phyloP scores from a whole-genome alignment of 2,888 invertebrate genomes.

The Ptycholaimellus sp. region DNA sequence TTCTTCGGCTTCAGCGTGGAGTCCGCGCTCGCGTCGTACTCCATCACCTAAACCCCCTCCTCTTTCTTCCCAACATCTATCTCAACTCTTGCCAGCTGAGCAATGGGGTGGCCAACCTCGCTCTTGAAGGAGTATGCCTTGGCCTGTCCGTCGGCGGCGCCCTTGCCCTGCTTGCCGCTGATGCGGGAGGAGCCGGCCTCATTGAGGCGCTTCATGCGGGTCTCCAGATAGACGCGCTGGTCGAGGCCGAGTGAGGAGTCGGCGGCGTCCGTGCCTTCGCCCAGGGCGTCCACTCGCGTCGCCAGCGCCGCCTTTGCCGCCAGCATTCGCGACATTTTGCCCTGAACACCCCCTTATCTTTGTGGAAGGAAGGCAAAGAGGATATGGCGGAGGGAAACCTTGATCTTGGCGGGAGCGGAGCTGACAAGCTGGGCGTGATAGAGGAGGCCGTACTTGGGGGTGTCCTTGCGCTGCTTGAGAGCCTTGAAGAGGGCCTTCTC shows the following conservation, averaged over 20 bases:
- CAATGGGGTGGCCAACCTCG: too few species aligned
- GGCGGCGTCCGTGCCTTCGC: slow-evolving; percentile 52
- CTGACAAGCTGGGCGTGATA: slow-evolving; percentile 84
- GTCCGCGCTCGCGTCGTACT: slow-evolving; percentile 17
- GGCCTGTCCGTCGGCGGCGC: too few species aligned
- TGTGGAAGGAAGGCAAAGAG: too few species aligned
- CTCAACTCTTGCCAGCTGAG: too few species aligned
- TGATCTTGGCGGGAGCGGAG: slow-evolving; percentile 61
- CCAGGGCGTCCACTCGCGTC: slow-evolving; percentile 77
- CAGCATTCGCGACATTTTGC: slow-evolving; percentile 63
- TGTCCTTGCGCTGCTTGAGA: slow-evolving; percentile 82
- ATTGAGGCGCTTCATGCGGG: slow-evolving; percentile 41
- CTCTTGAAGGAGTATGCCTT: too few species aligned
- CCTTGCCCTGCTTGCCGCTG: too few species aligned
- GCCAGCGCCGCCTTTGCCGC: slow-evolving; percentile 85
- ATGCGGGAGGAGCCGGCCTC: too few species aligned
- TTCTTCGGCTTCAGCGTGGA: slow-evolving; percentile 9
- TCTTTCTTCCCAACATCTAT: too few species aligned
- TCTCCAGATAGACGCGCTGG: slow-evolving; percentile 66
- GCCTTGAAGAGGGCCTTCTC: slow-evolving; percentile 93
- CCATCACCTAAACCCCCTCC: too few species aligned
- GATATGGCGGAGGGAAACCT: too few species aligned
- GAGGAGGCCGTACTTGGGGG: slow-evolving; percentile 93
- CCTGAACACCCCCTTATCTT: too few species aligned
- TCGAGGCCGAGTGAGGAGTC: slow-evolving; percentile 47